A percentile compares a stretch with the other conserved stretches of the same genome.
Conservation (phyloP, 2,797 vertebrate species). For the Notolabrus celidotus region DNA sequence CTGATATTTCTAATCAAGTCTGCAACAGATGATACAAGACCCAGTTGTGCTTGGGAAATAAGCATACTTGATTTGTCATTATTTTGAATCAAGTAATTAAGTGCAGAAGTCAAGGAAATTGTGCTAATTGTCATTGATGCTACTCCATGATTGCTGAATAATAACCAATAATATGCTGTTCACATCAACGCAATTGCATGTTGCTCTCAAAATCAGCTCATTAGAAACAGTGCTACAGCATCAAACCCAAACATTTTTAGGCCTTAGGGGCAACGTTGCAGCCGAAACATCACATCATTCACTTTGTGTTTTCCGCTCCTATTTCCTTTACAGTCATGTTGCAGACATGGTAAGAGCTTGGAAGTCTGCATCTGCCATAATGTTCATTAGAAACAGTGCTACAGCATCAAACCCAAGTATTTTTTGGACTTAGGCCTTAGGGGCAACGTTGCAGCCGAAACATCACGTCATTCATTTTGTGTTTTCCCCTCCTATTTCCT, state of each 20-base stretch:
- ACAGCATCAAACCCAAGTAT: conserved; percentile 43
- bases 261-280: conserved; percentile 27
- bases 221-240: conserved; percentile 53
- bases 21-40: conserved; percentile 71
- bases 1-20: conserved; percentile 37
- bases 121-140: conserved; percentile 83
- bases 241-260: conserved; percentile 44
- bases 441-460: conserved; percentile 25
- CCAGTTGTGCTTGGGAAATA: conserved; percentile 69
- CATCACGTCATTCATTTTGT: neutral
- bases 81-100: conserved; percentile 76
- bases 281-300: conserved; percentile 1
- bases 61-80: conserved; percentile 77
- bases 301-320: conserved; percentile 29
- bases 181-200: conserved; percentile 77
- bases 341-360: conserved; percentile 27
- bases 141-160: conserved; percentile 80
- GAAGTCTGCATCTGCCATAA: conserved; percentile 53
- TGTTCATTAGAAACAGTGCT: conserved; percentile 58
- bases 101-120: conserved; percentile 70
- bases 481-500: conserved; percentile 33
- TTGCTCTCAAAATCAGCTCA: conserved; percentile 57
- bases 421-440: conserved; percentile 40
- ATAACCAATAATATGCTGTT: conserved; percentile 79
- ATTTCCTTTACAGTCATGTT: conserved; percentile 58